Percentiles rank a stretch among this genome's conserved stretches.
Evolutionary conservation across 2,113 vertebrate species (phyloP).

Genomic region (Pseudonaja textilis): DNA sequence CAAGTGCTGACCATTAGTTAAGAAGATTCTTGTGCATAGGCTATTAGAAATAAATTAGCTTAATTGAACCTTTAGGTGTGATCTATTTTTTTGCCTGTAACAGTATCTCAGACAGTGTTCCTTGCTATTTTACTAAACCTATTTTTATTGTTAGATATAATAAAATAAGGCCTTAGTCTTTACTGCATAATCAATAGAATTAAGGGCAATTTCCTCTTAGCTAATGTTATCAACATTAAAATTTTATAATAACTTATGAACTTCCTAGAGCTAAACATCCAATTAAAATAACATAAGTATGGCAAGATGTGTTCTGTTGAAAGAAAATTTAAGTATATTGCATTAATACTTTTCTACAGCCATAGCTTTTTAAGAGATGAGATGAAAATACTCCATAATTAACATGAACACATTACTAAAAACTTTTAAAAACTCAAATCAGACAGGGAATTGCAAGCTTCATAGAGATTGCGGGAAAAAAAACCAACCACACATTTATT

Average conservation of each 20-base stretch:
- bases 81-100: neutral
- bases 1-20: neutral
- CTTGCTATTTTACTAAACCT: conserved; percentile 19
- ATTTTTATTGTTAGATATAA: conserved; percentile 24
- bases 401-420: conserved; percentile 23
- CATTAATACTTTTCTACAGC: conserved; percentile 48
- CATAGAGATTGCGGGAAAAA: neutral
- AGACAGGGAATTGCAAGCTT: neutral
- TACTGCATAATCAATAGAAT: conserved; percentile 59
- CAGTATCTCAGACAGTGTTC: neutral
- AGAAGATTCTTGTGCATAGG: neutral
- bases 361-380: conserved; percentile 27
- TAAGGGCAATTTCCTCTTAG: conserved; percentile 61
- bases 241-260: conserved; percentile 69
- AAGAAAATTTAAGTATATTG: conserved; percentile 58
- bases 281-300: conserved; percentile 72
- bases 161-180: conserved; percentile 47
- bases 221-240: conserved; percentile 70
- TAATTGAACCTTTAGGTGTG: neutral
- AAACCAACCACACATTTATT: neutral
- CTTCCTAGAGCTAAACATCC: conserved; percentile 62
- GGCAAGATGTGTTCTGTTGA: conserved; percentile 56
- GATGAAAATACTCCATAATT: conserved; percentile 44
- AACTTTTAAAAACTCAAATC: conserved; percentile 1
- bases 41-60: neutral